phyloP scores from a whole-genome alignment of 2,888 invertebrate genomes.

The Malachius bipustulatus region DNA sequence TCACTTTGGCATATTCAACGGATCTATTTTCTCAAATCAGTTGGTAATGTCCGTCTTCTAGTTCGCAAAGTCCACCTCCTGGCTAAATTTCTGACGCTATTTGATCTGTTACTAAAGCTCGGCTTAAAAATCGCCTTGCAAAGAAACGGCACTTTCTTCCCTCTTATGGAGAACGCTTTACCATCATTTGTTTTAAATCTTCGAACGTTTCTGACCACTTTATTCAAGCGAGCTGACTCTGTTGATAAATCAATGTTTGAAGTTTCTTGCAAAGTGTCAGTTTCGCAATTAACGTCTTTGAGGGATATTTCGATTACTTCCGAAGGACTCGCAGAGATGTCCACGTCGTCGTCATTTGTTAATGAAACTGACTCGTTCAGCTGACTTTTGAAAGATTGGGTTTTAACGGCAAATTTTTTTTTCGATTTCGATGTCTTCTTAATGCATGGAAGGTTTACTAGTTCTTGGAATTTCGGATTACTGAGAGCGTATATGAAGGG shows the following conservation, averaged over 20 bases:
- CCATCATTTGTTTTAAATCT: neutral
- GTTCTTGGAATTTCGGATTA: slow-evolving; percentile 63
- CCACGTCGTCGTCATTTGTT: neutral
- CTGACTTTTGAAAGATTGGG: too few relatives aligned
- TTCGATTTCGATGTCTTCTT: slow-evolving; percentile 10
- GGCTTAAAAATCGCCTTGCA: slow-evolving; percentile 36
- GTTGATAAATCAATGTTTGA: too few relatives aligned
- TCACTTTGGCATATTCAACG: too few relatives aligned
- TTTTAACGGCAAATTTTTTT: slow-evolving; percentile 12
- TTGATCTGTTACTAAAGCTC: slow-evolving; percentile 41
- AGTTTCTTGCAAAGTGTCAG: neutral
- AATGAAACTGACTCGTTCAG: too few relatives aligned
- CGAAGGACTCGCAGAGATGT: slow-evolving; percentile 2
- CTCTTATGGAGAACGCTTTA: neutral
- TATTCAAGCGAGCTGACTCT: too few relatives aligned
- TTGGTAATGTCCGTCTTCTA: too few relatives aligned
- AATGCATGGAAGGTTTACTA: slow-evolving; percentile 28
- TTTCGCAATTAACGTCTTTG: slow-evolving; percentile 4
- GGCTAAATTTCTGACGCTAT: slow-evolving; percentile 36
- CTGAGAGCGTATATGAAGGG: slow-evolving; percentile 70
- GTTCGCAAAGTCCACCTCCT: slow-evolving; percentile 20
- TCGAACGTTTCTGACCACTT: neutral
- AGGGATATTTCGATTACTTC: slow-evolving; percentile 11
- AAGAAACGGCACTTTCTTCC: neutral
- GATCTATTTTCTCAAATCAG: too few relatives aligned